Percentiles rank a stretch among this genome's conserved stretches.
Evolutionary conservation across 2,888 invertebrate genomes (phyloP).

Genomic region (Volucella bombylans): DNA sequence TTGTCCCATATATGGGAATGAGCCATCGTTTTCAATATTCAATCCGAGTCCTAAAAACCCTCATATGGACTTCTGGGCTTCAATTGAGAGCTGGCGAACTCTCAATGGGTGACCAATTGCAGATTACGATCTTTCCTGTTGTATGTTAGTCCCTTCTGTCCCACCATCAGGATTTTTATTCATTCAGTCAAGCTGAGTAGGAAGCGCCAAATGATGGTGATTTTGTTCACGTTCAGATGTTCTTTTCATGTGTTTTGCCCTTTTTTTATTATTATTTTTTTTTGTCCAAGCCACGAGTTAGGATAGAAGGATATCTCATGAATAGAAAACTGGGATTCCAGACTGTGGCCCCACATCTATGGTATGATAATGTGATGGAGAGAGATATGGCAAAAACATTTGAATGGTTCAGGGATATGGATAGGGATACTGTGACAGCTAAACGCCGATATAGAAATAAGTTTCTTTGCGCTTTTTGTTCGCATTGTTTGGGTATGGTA

Average conservation of each 20-base stretch:
- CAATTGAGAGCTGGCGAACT: constrained; percentile 62
- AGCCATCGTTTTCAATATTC: constrained; percentile 59
- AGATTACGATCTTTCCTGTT: constrained; percentile 58
- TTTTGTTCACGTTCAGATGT: constrained; percentile 63
- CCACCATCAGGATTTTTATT: constrained; percentile 25
- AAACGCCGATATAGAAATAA: constrained; percentile 65
- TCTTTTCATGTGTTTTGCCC: constrained; percentile 43
- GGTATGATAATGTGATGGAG: constrained; percentile 69
- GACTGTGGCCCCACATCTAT: constrained; percentile 1
- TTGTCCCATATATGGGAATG: neutral
- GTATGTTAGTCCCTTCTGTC: constrained; percentile 18
- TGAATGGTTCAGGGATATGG: constrained; percentile 40
- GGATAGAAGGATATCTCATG: constrained; percentile 48
- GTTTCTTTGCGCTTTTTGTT: constrained; percentile 48
- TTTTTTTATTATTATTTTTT: neutral
- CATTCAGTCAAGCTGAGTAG: constrained; percentile 40
- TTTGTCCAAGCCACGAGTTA: neutral
- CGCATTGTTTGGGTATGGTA: neutral
- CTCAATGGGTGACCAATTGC: constrained; percentile 71
- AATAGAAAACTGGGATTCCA: constrained; percentile 54
- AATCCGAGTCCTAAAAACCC: constrained; percentile 53
- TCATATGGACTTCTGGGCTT: constrained; percentile 46
- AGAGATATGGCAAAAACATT: constrained; percentile 51
- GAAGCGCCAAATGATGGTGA: constrained; percentile 62
- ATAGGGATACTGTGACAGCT: constrained; percentile 65